These are phyloP conservation scores for Pantelozetes paolii DNA, from an alignment of 2,888 invertebrate species.

Conservation along the genomic window DNA sequence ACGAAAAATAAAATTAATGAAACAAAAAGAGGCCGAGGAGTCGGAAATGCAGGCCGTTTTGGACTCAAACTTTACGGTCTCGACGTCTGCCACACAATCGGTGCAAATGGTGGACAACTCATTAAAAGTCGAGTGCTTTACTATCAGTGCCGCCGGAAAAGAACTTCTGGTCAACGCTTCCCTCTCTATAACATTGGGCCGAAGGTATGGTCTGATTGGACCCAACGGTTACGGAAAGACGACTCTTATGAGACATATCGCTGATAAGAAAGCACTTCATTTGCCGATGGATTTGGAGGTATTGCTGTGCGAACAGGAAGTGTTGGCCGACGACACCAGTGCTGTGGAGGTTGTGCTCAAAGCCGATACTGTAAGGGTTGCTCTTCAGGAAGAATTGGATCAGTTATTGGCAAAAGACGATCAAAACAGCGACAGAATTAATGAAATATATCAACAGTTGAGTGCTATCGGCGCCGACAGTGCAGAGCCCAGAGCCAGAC, in stretches of 20 bases:
- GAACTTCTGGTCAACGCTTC: conserved; percentile 94
- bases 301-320: conserved; percentile 93
- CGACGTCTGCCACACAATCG: conserved; percentile 36
- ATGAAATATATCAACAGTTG: conserved; percentile 81
- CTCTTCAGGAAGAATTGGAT: conserved; percentile 74
- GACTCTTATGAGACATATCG: conserved; percentile 86
- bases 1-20: conserved; percentile 40
- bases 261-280: conserved; percentile 73
- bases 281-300: conserved; percentile 96
- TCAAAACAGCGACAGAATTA: conserved; percentile 37
- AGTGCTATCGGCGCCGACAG: conserved; percentile 96
- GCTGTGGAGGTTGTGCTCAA: conserved; percentile 90
- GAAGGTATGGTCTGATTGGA: conserved; percentile 94
- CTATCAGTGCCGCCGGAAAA: conserved; percentile 94
- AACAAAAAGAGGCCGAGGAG: conserved; percentile 39
- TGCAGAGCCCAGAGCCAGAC: conserved; percentile 89
- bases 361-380: conserved; percentile 82
- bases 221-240: conserved; percentile 95
- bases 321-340: conserved; percentile 84
- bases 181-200: conserved; percentile 82
- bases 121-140: conserved; percentile 73
- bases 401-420: conserved; percentile 75
- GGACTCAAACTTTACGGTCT: conserved; percentile 43
- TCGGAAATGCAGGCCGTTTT: conserved; percentile 32
- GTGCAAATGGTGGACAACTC: conserved; percentile 42